Base-by-base conservation (phyloP, 1,140 invertebrate species). In the Drosophila athabasca region DNA sequence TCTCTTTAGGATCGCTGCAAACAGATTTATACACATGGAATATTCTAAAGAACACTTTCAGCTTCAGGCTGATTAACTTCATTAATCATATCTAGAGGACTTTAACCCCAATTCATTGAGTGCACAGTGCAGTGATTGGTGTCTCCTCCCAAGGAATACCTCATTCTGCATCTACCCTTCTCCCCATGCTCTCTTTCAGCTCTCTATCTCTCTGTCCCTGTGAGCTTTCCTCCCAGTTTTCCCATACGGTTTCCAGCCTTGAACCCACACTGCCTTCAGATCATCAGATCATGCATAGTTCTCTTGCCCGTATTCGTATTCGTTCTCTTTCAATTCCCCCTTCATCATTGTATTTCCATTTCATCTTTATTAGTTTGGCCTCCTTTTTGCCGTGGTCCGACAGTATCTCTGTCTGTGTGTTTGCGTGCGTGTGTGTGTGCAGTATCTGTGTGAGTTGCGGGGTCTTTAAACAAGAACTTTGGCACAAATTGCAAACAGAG, bases 331-430 rank as follows among this genome's bases (percentile, higher is more conserved):
- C 62, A 69, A 73, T 73, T 35, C 31, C 8, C 8, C 9, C 31
- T 35, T 35, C 31, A 35, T 35, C 31, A 35, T 35, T 35, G 68
- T 72, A 73, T 73, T 73, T 73, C 69, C 69, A 72, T 72, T 73
- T 73, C 69, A 73, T 73, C 69, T 73, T 73, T 73, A 73, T 73
- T 73, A 73, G 70, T 73, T 73, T 73, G 70, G 70, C 70, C 70
- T 73, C 68, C 58, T 72, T 72, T 71, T 49, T 64, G 66, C 19
- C 31, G 31, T 35, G 31, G 31, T 9, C 31, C 31, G 31, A 35
- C 31, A 35, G 31, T 35, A 35, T 35, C 31, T 35, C 6, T 39
- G 19, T 52, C 22, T 39, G 11, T 13, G 9, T 39, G 31, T 19
- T 0, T 19, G 17, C 1, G 17, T 52, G 8, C 39, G 51, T 35